Evolutionary conservation across 30 jellyfish, hydroid and myxozoan genomes (phyloP), one percentile per base, ranked within the genome.

Genomic region (Chironex yamaguchii): DNA sequence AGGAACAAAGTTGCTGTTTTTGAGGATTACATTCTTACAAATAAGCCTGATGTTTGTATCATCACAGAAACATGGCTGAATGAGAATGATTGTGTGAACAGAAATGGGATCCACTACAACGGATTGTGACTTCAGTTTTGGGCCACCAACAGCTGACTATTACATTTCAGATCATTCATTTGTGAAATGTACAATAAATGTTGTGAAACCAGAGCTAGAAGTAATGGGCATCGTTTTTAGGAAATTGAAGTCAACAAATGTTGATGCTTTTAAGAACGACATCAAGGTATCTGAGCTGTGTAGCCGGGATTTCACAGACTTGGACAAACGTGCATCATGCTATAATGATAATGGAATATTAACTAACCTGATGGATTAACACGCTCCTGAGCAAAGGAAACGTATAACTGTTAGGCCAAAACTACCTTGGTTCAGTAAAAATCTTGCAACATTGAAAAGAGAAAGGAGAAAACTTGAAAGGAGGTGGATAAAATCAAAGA

Each of bases 191-290:
- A 35, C 71, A 32, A 30, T 70, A 35, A 20, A 42, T 36, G 52
- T 74, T 36, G 36, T 79, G 49, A 49, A 74, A 49, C 87, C 87
- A 20, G 87, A 74, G 78, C 80, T 74, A 29, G 87, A 74, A 50
- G 78, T 22, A 2, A 74, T 36, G 24, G 81, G 51, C 83, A 69
- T 69, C 35, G 79, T 36, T 42, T 74, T 36, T 34, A 42, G 87
- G 51, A 74, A 74, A 74, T 74, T 36, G 52, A 36, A 74, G 29
- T 42, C 87, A 36, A 74, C 51, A 74, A 74, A 74, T 74, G 79
- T 49, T 74, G 87, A 74, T 74, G 52, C 78, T 36, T 49, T 74
- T 74, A 74, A 74, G 29, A 26, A 74, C 21, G 87, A 74, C 87
- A 36, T 74, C 27, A 42, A 50, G 78, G 79, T 50, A 74, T 74